These are phyloP conservation scores for Antrozous pallidus DNA, from an alignment of 2,797 vertebrate species.

Conservation along the genomic window DNA sequence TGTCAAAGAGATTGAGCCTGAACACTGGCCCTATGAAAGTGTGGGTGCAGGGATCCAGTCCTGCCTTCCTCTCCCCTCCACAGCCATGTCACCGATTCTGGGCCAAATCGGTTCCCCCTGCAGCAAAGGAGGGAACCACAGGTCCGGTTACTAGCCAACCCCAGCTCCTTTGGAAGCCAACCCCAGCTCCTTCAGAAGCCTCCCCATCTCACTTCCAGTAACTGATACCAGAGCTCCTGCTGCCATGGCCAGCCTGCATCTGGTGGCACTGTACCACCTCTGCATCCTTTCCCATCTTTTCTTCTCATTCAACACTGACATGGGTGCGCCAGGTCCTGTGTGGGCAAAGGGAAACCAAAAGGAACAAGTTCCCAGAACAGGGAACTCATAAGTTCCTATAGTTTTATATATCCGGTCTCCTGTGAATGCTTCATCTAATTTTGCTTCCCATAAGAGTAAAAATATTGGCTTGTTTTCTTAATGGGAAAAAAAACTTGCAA, in stretches of 20 bases:
- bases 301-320: background rate
- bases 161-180: background rate
- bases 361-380: background rate
- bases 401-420: constrained; percentile 5
- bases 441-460: constrained; percentile 53
- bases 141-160: background rate
- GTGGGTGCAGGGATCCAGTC: background rate
- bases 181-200: background rate
- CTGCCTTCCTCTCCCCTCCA: background rate
- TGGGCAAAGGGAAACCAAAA: background rate
- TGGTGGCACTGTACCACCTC: too few species aligned
- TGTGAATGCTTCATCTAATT: constrained; percentile 25
- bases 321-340: background rate
- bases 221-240: background rate
- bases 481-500: constrained; percentile 33
- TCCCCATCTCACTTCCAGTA: background rate
- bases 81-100: background rate
- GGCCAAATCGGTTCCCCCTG: background rate
- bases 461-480: constrained; percentile 53
- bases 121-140: background rate
- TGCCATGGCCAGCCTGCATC: background rate
- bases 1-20: background rate
- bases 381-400: background rate
- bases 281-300: background rate
- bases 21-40: background rate